Conservation (phyloP, 2,113 vertebrate species). For the Bothrops jararaca region DNA sequence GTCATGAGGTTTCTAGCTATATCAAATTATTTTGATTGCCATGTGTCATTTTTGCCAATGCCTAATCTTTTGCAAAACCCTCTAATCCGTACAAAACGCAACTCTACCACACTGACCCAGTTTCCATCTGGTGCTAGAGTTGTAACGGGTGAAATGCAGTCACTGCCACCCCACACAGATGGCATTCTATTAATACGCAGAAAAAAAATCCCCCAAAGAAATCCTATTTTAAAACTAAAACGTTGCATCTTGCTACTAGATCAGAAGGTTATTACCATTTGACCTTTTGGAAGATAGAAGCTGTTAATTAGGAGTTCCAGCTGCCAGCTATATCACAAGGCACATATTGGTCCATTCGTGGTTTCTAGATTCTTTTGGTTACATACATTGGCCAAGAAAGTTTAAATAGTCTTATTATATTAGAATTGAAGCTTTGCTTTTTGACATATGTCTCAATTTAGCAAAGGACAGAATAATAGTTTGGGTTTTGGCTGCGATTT, state of each 20-base stretch:
- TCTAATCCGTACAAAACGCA: conserved; percentile 56
- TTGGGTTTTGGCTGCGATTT: conserved; percentile 16
- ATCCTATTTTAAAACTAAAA: conserved; percentile 42
- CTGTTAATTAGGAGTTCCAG: conserved; percentile 1
- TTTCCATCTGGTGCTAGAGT: conserved; percentile 61
- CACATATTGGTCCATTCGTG: neutral
- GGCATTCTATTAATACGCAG: conserved; percentile 53
- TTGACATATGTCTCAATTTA: neutral
- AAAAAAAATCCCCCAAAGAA: conserved; percentile 60
- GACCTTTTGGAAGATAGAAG: neutral
- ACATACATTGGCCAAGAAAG: fast-evolving
- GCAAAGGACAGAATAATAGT: fast-evolving
- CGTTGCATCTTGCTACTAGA: neutral
- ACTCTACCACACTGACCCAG: conserved; percentile 62
- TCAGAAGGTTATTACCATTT: conserved; percentile 4
- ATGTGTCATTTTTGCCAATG: conserved; percentile 62
- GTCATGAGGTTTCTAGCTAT: conserved; percentile 49
- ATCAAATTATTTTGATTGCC: conserved; percentile 47
- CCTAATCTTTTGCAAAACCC: conserved; percentile 60
- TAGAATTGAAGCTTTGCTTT: neutral
- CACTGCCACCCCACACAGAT: conserved; percentile 58
- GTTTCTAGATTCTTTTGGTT: neutral
- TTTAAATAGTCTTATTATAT: neutral
- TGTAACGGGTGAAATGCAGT: conserved; percentile 36
- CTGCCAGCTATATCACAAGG: fast-evolving